Conservation (phyloP, 2,888 invertebrate genomes). For the Carabus problematicus region DNA sequence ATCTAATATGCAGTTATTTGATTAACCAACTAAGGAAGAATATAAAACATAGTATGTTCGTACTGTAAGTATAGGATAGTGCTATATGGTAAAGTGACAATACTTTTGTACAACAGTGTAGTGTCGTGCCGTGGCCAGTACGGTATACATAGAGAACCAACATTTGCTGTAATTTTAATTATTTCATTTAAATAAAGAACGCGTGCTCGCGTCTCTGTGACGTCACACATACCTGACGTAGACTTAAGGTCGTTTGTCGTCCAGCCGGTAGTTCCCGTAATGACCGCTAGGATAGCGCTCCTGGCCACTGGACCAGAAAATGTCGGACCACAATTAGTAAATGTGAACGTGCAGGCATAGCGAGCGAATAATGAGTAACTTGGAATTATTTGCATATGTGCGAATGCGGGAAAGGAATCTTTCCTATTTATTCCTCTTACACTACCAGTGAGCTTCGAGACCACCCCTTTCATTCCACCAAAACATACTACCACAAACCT, state of each 20-base stretch:
- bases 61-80: too few species aligned
- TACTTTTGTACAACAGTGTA: neutral
- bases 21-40: too few species aligned
- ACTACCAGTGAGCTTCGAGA: too few species aligned
- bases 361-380: slow-evolving; percentile 33
- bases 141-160: neutral
- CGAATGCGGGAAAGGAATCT: slow-evolving; percentile 31
- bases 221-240: slow-evolving; percentile 47
- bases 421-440: slow-evolving; percentile 28
- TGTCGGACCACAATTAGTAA: slow-evolving; percentile 48
- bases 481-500: too few species aligned
- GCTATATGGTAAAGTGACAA: neutral
- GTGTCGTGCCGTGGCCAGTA: neutral
- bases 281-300: slow-evolving; percentile 34
- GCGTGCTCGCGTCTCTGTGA: slow-evolving; percentile 23
- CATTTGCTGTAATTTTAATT: slow-evolving; percentile 47
- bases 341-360: slow-evolving; percentile 11
- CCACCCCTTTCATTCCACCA: too few species aligned
- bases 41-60: too few species aligned
- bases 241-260: slow-evolving; percentile 51
- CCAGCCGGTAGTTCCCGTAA: slow-evolving; percentile 38
- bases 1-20: too few species aligned
- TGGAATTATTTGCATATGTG: slow-evolving; percentile 41
- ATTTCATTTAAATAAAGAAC: slow-evolving; percentile 49
- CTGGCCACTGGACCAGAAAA: slow-evolving; percentile 46